Evolutionary conservation across 1,140 invertebrate genomes (phyloP).

Genomic region (Cryptotermes secundus): DNA sequence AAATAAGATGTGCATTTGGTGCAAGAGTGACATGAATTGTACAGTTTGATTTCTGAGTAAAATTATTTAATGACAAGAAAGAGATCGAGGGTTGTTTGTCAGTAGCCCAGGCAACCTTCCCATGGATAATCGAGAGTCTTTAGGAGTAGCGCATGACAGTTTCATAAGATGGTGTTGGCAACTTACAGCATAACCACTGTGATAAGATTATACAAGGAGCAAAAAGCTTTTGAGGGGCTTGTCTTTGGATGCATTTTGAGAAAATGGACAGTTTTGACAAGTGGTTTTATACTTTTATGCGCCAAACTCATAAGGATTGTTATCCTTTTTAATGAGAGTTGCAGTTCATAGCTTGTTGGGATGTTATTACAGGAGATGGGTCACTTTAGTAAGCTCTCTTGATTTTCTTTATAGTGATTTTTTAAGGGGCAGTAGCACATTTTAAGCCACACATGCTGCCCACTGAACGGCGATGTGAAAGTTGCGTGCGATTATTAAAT

Average conservation of each 20-base stretch:
- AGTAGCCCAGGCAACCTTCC: no score
- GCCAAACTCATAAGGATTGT: no score
- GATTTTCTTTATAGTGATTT: neutral
- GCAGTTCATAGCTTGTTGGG: neutral
- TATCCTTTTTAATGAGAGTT: neutral
- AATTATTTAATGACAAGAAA: no score
- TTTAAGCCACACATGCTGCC: neutral
- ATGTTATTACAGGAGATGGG: neutral
- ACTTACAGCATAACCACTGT: neutral
- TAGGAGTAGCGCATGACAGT: neutral
- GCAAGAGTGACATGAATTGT: no score
- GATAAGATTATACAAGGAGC: no score
- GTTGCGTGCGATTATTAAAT: conserved; percentile 19
- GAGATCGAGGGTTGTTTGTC: no score
- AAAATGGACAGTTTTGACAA: neutral
- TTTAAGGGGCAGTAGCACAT: neutral
- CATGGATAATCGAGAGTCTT: no score
- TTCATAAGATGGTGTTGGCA: conserved; percentile 1
- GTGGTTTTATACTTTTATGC: no score
- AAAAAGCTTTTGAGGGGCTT: no score
- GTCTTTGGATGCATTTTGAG: no score
- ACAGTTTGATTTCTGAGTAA: no score
- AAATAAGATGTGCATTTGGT: no score
- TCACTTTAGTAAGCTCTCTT: neutral
- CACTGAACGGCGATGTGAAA: neutral